Conservation (phyloP, 92 coral and sea anemone species). For the Palythoa caribaeorum region DNA sequence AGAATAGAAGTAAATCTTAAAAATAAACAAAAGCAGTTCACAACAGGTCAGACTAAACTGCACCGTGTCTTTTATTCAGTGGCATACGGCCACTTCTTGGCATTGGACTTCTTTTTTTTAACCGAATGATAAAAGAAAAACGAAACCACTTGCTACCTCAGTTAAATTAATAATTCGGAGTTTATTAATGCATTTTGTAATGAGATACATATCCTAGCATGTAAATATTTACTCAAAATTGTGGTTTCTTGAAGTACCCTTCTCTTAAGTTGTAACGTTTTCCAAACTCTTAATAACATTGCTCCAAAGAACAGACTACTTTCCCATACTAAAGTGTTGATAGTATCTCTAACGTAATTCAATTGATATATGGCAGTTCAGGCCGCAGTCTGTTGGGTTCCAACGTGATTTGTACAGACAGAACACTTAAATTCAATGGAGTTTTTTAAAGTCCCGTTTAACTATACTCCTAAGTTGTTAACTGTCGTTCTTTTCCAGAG, state of each 20-base stretch:
- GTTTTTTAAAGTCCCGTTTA: neutral
- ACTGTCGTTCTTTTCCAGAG: neutral
- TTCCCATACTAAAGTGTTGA: too few relatives aligned
- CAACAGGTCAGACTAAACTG: neutral
- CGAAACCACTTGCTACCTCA: neutral
- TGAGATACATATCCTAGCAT: neutral
- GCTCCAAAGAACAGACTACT: too few relatives aligned
- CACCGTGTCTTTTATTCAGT: neutral
- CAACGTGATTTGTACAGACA: neutral
- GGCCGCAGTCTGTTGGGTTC: slow-evolving; percentile 25
- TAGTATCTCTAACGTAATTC: slow-evolving; percentile 17
- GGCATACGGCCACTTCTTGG: neutral
- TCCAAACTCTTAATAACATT: too few relatives aligned
- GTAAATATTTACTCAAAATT: slow-evolving; percentile 21
- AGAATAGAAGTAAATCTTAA: slow-evolving; percentile 16
- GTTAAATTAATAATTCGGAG: neutral
- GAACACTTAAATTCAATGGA: neutral
- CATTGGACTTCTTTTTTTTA: neutral
- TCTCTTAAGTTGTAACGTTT: neutral
- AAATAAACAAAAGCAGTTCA: neutral
- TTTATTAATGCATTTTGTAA: neutral
- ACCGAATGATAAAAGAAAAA: neutral
- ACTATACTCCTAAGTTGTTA: neutral
- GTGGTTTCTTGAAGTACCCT: neutral
- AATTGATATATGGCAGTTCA: neutral